A percentile compares a stretch with the other conserved stretches of the same genome.
Evolutionary conservation across 2,113 vertebrate species (phyloP).

Genomic region (Edolisoma coerulescens): DNA sequence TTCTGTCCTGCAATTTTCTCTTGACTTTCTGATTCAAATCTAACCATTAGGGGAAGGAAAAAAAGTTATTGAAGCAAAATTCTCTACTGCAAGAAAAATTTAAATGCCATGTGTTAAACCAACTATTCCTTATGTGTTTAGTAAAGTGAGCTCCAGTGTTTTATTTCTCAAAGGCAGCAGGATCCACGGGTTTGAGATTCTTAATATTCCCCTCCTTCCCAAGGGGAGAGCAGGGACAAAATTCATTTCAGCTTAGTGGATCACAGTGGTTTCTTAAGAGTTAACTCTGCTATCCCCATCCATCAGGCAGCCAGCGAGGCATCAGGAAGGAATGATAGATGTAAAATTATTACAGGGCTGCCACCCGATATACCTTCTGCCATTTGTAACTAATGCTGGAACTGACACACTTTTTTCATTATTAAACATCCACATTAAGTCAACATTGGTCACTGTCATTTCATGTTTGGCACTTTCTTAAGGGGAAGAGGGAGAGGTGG

Average conservation of each 20-base stretch:
- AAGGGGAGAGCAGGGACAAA: constrained; percentile 5
- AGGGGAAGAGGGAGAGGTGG: constrained; percentile 2
- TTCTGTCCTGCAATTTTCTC: background rate
- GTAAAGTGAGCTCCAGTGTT: background rate
- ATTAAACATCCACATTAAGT: constrained; percentile 81
- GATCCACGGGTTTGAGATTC: background rate
- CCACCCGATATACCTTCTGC: constrained; percentile 71
- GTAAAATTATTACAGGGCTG: constrained; percentile 79
- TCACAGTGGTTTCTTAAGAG: constrained; percentile 49
- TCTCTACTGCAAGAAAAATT: background rate
- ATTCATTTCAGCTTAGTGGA: constrained; percentile 5
- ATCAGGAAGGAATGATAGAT: constrained; percentile 74
- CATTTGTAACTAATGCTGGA: constrained; percentile 76
- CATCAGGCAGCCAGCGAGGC: constrained; percentile 70
- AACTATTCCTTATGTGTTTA: background rate
- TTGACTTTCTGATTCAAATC: background rate
- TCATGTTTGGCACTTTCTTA: constrained; percentile 57
- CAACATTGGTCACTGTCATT: constrained; percentile 79
- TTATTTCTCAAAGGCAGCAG: constrained; percentile 28
- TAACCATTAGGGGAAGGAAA: background rate
- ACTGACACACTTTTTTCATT: constrained; percentile 75
- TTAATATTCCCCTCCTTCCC: background rate
- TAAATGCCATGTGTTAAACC: background rate
- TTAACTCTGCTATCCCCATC: constrained; percentile 66
- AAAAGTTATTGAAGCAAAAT: background rate